Conservation (phyloP, 2,888 invertebrate species). For the Synanthedon formicaeformis region DNA sequence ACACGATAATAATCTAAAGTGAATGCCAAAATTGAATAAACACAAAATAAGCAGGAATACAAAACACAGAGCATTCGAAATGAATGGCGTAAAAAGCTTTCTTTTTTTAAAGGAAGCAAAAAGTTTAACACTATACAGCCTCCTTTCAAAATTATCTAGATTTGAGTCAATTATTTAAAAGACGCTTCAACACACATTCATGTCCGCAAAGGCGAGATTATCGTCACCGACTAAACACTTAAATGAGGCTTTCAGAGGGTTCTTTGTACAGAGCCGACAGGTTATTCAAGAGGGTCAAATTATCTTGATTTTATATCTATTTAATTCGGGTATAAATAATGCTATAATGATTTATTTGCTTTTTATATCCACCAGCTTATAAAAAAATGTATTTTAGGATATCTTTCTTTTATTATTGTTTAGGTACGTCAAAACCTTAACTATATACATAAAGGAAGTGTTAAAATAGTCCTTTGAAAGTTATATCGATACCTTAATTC, state of each 20-base stretch:
- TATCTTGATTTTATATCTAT: background rate
- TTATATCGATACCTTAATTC: too few relatives aligned
- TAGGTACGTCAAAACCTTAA: too few relatives aligned
- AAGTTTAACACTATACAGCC: background rate
- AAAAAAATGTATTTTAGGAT: too few relatives aligned
- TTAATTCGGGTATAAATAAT: background rate
- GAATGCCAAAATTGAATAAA: background rate
- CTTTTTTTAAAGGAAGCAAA: slow-evolving; percentile 7
- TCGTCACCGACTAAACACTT: slow-evolving; percentile 43
- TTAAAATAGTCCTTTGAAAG: too few relatives aligned
- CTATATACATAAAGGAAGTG: too few relatives aligned
- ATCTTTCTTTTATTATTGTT: too few relatives aligned
- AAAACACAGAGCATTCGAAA: slow-evolving; percentile 12
- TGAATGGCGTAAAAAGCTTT: slow-evolving; percentile 13
- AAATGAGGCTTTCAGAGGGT: slow-evolving; percentile 10
- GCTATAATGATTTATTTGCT: background rate
- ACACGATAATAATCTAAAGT: background rate
- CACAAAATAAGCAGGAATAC: background rate
- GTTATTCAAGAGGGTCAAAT: background rate
- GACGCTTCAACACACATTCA: background rate
- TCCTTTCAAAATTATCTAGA: background rate
- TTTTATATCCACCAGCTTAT: background rate
- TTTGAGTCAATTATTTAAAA: background rate
- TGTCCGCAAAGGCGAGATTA: slow-evolving; percentile 39
- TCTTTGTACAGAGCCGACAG: slow-evolving; percentile 18